phyloP scores from a whole-genome alignment of 2,797 vertebrate genomes.

The Gymnoscopelus microlampas region DNA sequence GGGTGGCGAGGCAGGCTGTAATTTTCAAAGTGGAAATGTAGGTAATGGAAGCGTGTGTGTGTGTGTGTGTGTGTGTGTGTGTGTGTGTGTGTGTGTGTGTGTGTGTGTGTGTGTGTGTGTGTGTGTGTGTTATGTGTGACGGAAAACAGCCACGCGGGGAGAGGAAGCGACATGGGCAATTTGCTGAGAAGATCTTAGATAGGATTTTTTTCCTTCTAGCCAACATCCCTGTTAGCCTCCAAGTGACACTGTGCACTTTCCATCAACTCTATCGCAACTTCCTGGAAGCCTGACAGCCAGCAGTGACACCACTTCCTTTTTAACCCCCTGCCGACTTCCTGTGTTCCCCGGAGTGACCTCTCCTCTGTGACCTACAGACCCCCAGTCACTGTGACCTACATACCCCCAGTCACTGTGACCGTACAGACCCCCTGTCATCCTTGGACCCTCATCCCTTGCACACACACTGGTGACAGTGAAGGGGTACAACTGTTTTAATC shows the following conservation, averaged over 20 bases:
- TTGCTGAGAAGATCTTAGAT: constrained; percentile 33
- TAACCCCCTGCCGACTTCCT: constrained; percentile 29
- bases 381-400: too few species aligned
- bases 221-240: constrained; percentile 11
- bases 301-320: constrained; percentile 46
- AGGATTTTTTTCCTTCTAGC: constrained; percentile 15
- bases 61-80: constrained; percentile 24
- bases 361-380: too few species aligned
- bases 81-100: constrained; percentile 10
- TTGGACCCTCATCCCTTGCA: too few species aligned
- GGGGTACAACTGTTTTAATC: too few species aligned
- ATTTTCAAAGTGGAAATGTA: constrained; percentile 78
- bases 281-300: constrained; percentile 21
- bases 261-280: constrained; percentile 16
- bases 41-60: constrained; percentile 63
- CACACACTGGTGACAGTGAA: too few species aligned
- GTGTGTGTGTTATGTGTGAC: not conserved
- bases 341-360: not conserved
- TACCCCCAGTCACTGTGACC: too few species aligned
- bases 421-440: too few species aligned
- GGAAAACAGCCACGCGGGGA: constrained; percentile 21
- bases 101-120: constrained; percentile 2
- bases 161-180: constrained; percentile 26
- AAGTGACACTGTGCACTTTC: constrained; percentile 20
- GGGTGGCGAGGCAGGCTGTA: constrained; percentile 70